These are phyloP conservation scores for Rhineura floridana DNA, from an alignment of 2,113 vertebrate species.

Conservation along the genomic window DNA sequence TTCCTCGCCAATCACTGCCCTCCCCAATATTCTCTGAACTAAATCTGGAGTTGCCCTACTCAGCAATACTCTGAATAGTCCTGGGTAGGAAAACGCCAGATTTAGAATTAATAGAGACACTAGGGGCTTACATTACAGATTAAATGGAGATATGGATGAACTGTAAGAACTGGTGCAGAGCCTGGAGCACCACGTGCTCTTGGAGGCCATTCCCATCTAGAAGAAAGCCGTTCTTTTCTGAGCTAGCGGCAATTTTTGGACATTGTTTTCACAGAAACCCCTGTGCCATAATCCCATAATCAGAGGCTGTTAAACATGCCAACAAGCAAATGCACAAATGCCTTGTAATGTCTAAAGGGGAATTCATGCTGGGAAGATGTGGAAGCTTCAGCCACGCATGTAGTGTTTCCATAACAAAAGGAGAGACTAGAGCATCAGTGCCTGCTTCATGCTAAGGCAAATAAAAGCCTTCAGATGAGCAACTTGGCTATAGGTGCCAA, in stretches of 20 bases:
- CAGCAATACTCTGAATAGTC: too few relatives aligned
- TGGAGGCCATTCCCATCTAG: background rate
- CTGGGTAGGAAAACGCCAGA: too few relatives aligned
- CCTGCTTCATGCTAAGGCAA: background rate
- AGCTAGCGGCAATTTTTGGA: background rate
- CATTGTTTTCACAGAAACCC: background rate
- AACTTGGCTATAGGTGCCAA: background rate
- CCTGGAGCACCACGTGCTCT: background rate
- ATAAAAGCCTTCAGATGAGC: background rate
- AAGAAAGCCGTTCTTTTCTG: background rate
- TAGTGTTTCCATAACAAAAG: background rate
- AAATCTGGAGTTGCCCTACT: too few relatives aligned
- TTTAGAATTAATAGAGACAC: too few relatives aligned
- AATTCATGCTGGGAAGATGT: background rate
- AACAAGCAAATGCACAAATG: background rate
- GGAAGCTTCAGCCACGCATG: background rate
- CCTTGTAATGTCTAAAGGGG: background rate
- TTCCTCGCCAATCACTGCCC: too few relatives aligned
- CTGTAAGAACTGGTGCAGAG: background rate
- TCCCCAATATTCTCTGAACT: too few relatives aligned
- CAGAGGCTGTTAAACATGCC: background rate
- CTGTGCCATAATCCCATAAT: background rate
- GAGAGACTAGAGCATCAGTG: background rate
- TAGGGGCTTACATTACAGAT: too few relatives aligned
- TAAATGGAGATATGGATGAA: too few relatives aligned